These are phyloP conservation scores for Morone chrysops DNA, from an alignment of 2,113 vertebrate species.

Conservation along the genomic window DNA sequence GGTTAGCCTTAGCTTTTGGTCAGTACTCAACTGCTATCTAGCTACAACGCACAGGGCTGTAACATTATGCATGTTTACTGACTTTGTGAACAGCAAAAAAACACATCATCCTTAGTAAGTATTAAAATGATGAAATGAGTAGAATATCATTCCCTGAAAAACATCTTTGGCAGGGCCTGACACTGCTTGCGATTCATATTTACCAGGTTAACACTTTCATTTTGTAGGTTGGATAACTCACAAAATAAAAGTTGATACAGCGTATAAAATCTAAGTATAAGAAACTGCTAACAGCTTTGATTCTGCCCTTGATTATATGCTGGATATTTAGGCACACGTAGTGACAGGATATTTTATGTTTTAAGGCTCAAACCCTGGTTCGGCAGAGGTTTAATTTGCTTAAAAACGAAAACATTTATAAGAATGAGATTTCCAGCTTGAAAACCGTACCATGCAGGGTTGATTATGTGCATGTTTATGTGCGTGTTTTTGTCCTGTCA, in stretches of 20 bases:
- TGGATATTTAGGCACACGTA: not conserved
- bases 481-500: constrained; percentile 12
- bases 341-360: not conserved
- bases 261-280: no score
- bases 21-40: not conserved
- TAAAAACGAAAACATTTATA: not conserved
- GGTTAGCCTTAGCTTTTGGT: not conserved
- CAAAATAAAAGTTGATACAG: not conserved
- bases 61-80: no score
- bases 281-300: no score
- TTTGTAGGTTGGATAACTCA: not conserved
- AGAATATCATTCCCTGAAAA: not conserved
- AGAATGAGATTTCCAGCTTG: not conserved
- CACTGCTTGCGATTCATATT: not conserved
- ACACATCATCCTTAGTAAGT: not conserved
- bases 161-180: not conserved
- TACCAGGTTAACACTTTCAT: not conserved
- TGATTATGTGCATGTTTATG: not conserved
- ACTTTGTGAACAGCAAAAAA: not conserved
- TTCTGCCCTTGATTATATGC: no score
- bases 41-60: no score
- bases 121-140: not conserved
- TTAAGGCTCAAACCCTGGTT: not conserved
- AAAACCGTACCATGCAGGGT: not conserved
- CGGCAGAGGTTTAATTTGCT: not conserved